Conservation (phyloP, 2,797 vertebrate species). For the Lemur catta region DNA sequence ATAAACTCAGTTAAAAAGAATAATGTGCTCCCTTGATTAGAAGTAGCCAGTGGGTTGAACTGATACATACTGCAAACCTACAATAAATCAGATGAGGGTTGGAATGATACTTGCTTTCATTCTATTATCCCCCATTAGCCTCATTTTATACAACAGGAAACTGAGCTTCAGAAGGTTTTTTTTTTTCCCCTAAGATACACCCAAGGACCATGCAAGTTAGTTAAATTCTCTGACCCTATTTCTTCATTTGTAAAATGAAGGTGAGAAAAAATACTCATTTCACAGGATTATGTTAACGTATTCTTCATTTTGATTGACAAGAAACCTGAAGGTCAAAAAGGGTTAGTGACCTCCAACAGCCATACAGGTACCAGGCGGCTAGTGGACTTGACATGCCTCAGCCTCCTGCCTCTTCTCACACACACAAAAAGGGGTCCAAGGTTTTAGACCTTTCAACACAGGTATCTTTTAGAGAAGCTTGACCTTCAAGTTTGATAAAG, state of each 20-base stretch:
- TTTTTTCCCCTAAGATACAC: not conserved
- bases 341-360: not conserved
- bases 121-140: not conserved
- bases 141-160: not conserved
- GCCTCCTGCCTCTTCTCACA: not conserved
- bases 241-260: not conserved
- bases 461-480: not conserved
- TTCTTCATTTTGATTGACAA: not conserved
- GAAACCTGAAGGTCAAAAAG: not conserved
- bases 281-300: not conserved
- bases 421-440: not conserved
- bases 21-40: not conserved
- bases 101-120: not conserved
- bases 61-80: not conserved
- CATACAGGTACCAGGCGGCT: not conserved
- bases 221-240: not conserved
- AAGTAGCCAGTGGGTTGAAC: not conserved
- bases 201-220: not conserved
- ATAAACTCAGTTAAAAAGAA: not conserved
- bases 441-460: not conserved
- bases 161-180: not conserved
- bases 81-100: not conserved
- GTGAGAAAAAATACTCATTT: not conserved
- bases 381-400: no score
- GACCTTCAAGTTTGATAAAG: not conserved